Conservation (phyloP, 2,888 invertebrate species). For the Machimus atricapillus region DNA sequence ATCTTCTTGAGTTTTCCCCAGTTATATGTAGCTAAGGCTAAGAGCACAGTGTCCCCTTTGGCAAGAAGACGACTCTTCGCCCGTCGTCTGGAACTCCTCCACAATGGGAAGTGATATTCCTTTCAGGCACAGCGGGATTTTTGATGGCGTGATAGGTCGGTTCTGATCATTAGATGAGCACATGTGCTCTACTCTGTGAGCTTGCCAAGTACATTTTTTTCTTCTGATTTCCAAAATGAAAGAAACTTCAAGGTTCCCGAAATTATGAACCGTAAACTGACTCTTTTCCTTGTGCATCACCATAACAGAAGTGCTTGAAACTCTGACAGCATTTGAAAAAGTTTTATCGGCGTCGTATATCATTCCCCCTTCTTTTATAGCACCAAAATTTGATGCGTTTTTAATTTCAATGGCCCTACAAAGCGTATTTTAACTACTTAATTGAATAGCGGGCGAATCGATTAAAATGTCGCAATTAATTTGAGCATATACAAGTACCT, state of each 20-base stretch:
- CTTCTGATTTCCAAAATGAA: background rate
- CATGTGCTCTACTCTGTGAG: background rate
- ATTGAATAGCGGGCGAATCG: background rate
- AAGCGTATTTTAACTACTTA: background rate
- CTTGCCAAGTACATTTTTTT: background rate
- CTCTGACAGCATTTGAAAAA: background rate
- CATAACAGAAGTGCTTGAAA: background rate
- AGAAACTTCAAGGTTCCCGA: background rate
- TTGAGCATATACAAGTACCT: background rate
- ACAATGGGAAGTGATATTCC: background rate
- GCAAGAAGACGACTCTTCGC: background rate
- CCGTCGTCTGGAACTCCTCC: background rate
- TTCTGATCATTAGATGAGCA: background rate
- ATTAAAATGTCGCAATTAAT: background rate
- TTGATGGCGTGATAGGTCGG: background rate
- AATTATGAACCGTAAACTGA: background rate
- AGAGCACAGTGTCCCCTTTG: background rate
- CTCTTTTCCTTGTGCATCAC: background rate
- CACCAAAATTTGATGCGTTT: background rate
- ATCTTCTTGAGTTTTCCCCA: background rate
- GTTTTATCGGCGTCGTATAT: background rate
- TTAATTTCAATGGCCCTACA: background rate
- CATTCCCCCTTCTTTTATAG: background rate
- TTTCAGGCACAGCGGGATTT: background rate
- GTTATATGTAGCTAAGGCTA: background rate